These are phyloP conservation scores for Hyles lineata DNA, from an alignment of 2,888 invertebrate species.

Conservation along the genomic window DNA sequence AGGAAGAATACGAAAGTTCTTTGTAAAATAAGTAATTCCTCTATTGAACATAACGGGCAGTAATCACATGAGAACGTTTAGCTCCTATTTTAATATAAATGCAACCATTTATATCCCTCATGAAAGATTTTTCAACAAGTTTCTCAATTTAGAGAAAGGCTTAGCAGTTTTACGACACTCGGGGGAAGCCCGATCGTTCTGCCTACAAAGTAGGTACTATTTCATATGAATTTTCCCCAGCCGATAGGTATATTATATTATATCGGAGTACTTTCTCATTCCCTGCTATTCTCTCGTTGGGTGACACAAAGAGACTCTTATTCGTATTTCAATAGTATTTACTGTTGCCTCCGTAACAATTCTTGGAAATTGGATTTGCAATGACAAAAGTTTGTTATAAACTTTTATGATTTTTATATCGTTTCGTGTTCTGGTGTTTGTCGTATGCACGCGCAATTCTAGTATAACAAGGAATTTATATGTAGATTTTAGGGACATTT, in stretches of 20 bases:
- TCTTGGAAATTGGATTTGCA: slow-evolving; percentile 72
- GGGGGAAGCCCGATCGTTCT: slow-evolving; percentile 70
- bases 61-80: slow-evolving; percentile 11
- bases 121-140: slow-evolving; percentile 77
- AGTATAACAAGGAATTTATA: slow-evolving; percentile 19
- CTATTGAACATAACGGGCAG: not conserved
- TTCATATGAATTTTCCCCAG: slow-evolving; percentile 70
- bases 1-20: not conserved
- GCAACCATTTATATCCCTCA: slow-evolving; percentile 41
- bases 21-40: not conserved
- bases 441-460: slow-evolving; percentile 30
- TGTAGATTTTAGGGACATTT: slow-evolving; percentile 22
- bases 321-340: slow-evolving; percentile 65
- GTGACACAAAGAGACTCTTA: slow-evolving; percentile 64
- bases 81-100: slow-evolving; percentile 16
- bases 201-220: slow-evolving; percentile 72
- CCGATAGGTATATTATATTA: slow-evolving; percentile 63
- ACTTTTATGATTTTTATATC: slow-evolving; percentile 46
- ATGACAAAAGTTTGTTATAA: slow-evolving; percentile 54
- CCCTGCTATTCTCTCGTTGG: slow-evolving; percentile 54
- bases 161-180: slow-evolving; percentile 75
- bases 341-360: slow-evolving; percentile 64
- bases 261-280: slow-evolving; percentile 59
- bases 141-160: slow-evolving; percentile 74
- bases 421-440: slow-evolving; percentile 34